Conservation (phyloP, 2,888 invertebrate genomes). For the Pollenia labialis region DNA sequence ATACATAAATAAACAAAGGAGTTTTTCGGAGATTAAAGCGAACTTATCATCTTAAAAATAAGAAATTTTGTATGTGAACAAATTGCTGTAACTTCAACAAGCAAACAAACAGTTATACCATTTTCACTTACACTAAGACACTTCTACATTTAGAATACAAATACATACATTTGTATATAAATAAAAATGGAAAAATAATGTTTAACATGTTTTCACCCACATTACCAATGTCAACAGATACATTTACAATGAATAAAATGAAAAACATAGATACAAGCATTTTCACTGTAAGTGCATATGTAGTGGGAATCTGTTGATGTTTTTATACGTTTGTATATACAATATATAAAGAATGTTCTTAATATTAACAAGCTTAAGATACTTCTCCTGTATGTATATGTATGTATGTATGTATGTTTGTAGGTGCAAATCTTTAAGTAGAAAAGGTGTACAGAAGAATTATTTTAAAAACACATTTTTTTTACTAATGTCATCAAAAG, state of each 20-base stretch:
- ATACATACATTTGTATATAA: background rate
- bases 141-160: background rate
- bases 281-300: background rate
- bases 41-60: conserved; percentile 49
- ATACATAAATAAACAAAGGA: background rate
- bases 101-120: background rate
- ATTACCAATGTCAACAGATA: conserved; percentile 56
- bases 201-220: conserved; percentile 59
- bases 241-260: conserved; percentile 21
- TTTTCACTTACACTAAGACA: background rate
- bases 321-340: background rate
- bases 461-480: conserved; percentile 49
- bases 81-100: background rate
- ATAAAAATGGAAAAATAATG: conserved; percentile 62
- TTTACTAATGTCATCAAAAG: conserved; percentile 55
- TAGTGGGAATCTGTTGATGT: background rate
- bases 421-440: background rate
- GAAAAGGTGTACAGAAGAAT: conserved; percentile 23
- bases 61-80: conserved; percentile 22
- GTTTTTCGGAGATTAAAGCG: conserved; percentile 1
- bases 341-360: conserved; percentile 43
- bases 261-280: background rate
- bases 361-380: conserved; percentile 61
- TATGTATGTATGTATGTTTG: background rate
- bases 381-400: background rate